phyloP scores from a whole-genome alignment of 2,113 vertebrate species.

The Microtus richardsoni region DNA sequence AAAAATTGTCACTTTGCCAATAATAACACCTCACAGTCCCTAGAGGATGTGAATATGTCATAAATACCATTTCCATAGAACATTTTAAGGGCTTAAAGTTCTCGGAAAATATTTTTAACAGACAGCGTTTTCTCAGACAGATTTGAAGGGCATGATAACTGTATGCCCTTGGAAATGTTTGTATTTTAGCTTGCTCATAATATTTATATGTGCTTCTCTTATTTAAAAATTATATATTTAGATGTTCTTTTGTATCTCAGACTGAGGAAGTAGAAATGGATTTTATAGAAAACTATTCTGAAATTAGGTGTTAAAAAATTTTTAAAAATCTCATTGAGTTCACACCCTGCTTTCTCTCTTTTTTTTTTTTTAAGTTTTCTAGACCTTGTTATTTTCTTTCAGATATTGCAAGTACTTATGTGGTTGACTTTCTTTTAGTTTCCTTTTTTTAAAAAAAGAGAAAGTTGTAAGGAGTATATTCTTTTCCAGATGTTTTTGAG shows the following conservation, averaged over 20 bases:
- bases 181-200: constrained; percentile 58
- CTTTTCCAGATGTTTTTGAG: constrained; percentile 51
- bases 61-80: constrained; percentile 86
- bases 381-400: constrained; percentile 58
- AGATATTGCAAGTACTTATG: constrained; percentile 42
- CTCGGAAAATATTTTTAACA: constrained; percentile 82
- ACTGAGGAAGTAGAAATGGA: constrained; percentile 46
- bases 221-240: constrained; percentile 51
- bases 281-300: constrained; percentile 51
- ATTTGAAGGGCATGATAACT: constrained; percentile 58
- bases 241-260: constrained; percentile 17
- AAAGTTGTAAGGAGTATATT: not conserved
- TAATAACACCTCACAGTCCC: constrained; percentile 83
- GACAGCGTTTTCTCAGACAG: constrained; percentile 71
- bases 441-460: not conserved
- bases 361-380: not conserved
- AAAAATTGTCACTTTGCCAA: constrained; percentile 82
- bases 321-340: constrained; percentile 26
- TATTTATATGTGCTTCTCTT: constrained; percentile 51
- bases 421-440: constrained; percentile 35
- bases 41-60: constrained; percentile 78
- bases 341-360: not conserved
- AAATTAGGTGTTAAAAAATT: constrained; percentile 40
- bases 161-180: constrained; percentile 40
- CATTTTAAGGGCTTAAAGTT: constrained; percentile 86